Conservation (phyloP, 2,797 vertebrate species). For the Syndactyla subalaris region DNA sequence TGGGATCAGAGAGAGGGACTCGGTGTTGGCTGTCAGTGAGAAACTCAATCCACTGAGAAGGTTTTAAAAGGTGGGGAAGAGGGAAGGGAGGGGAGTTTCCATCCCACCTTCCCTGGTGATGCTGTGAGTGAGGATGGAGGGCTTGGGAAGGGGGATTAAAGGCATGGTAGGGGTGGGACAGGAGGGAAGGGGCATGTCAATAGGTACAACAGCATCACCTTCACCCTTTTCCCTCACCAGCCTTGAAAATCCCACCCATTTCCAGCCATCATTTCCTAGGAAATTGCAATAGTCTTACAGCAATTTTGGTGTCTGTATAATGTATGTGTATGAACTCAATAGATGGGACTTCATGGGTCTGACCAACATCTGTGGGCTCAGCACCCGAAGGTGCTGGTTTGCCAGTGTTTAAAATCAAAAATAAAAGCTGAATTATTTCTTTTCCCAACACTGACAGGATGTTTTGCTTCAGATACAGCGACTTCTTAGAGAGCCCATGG, state of each 20-base stretch:
- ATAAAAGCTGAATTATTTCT: not conserved
- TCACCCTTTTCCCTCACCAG: not conserved
- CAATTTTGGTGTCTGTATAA: not conserved
- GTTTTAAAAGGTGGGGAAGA: not conserved
- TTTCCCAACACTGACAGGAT: not conserved
- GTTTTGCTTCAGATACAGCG: not conserved
- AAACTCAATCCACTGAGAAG: not conserved
- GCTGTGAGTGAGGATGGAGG: not conserved
- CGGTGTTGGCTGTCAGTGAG: not conserved
- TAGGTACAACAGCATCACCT: not conserved
- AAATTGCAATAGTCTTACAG: rapidly evolving
- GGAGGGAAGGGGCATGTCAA: not conserved
- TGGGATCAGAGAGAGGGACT: not conserved
- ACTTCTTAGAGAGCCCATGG: not conserved
- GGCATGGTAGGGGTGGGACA: not conserved
- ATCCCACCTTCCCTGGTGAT: not conserved
- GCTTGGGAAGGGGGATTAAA: not conserved
- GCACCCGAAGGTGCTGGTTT: not conserved
- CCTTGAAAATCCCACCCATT: not conserved
- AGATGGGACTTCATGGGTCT: not conserved
- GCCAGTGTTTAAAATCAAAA: not conserved
- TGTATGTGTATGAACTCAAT: not conserved
- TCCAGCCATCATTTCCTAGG: not conserved
- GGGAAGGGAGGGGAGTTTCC: rapidly evolving
- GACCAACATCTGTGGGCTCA: not conserved